Evolutionary conservation across 2,797 vertebrate genomes (phyloP).

Genomic region (Diplodus puntazzo): DNA sequence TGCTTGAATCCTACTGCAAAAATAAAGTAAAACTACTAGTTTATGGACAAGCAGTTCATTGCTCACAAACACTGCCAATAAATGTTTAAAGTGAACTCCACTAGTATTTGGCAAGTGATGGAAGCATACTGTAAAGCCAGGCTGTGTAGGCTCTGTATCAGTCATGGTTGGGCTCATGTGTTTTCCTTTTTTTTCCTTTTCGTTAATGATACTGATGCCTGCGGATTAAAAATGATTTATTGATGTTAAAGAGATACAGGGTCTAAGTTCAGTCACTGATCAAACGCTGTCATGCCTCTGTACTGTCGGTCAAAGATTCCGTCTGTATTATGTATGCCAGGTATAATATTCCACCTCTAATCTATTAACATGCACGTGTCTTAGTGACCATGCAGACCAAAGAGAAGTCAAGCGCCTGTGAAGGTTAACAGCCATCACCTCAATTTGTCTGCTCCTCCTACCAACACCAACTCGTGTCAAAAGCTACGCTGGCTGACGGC

Average conservation of each 20-base stretch:
- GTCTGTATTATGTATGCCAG: conserved; percentile 56
- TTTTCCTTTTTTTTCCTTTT: neutral
- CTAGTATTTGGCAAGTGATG: too few species aligned
- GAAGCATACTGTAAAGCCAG: neutral
- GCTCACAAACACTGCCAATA: too few species aligned
- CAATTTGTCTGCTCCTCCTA: conserved; percentile 64
- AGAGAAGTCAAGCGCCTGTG: conserved; percentile 58
- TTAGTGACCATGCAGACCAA: conserved; percentile 29
- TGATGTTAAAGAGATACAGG: conserved; percentile 7
- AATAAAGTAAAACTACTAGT: too few species aligned
- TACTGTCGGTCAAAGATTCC: conserved; percentile 30
- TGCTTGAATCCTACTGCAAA: too few species aligned
- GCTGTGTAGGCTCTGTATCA: conserved; percentile 3
- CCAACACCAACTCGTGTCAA: conserved; percentile 65
- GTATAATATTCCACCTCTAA: conserved; percentile 45
- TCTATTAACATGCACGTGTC: conserved; percentile 29
- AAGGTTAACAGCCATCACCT: conserved; percentile 74
- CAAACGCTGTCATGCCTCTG: conserved; percentile 25
- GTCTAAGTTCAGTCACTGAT: conserved; percentile 20
- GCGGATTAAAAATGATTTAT: conserved; percentile 1
- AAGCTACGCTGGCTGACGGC: conserved; percentile 43
- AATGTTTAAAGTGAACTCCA: too few species aligned
- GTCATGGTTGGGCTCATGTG: neutral
- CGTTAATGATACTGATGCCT: conserved; percentile 14
- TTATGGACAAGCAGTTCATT: too few species aligned